Base-by-base conservation (phyloP, 2,888 invertebrate genomes). In the Exocentrus adspersus region DNA sequence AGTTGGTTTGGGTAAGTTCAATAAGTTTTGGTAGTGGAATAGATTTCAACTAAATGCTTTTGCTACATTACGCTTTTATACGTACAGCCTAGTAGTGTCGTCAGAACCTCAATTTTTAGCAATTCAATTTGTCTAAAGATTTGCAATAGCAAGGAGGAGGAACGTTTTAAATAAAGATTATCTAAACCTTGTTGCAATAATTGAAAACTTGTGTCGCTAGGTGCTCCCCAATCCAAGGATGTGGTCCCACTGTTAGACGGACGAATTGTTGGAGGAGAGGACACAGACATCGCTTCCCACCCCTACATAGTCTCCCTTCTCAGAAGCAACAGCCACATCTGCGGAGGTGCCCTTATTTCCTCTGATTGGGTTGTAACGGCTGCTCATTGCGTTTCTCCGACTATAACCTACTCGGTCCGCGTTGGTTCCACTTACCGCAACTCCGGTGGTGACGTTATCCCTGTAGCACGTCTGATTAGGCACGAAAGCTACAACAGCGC, bases 341-440 rank as follows among this genome's bases (percentile, higher is more conserved):
- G 51, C 12, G 51, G 51, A 28, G 51, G 21, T 6, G 28, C 30
- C 20, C 6, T 30, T 3, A 51, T 51, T 5, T 28, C 30, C 14
- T 3, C 6, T 10, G 32, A 1, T 1, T 51, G 51, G 51, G 30
- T 24, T 30, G 2, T 51, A 6, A 51, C 51, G 10, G 51, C 51
- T 7, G 51, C 30, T 6, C 51, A 51, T 17, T 51, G 51, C 16
- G 30, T 51, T 16, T 9, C n/a, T 37, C 12, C 3, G 12, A 12
- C 5, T 12, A 5, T 37, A 5, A 5, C 14, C 24, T 24, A 24
- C 24, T 24, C 24, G 1, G 82, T 86, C 0, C 83, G 86, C 0
- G 83, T 85, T 0, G 86, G 86, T 1, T 85, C 86, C 1, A 16
- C 57, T n/a, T 5, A 2, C 20, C 30, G 30, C 20, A 42, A 42